Conservation (phyloP, 2,888 invertebrate species). For the Ethmia dodecea region DNA sequence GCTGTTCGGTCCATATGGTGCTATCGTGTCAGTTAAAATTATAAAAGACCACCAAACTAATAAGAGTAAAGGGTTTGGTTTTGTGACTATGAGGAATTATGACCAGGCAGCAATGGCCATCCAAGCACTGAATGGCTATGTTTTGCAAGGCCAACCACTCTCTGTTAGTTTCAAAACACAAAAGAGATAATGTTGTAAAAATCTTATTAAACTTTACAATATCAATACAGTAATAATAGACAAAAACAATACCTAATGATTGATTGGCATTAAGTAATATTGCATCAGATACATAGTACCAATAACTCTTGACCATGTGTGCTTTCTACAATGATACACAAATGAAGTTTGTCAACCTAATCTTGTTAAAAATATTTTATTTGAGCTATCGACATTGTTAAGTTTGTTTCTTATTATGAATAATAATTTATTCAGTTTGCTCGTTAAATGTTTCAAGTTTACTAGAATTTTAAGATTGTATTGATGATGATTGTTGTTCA, state of each 20-base stretch:
- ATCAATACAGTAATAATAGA: constrained; percentile 74
- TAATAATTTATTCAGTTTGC: constrained; percentile 78
- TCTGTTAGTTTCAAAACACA: constrained; percentile 76
- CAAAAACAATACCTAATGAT: constrained; percentile 53
- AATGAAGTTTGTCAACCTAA: constrained; percentile 62
- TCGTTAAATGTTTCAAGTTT: constrained; percentile 78
- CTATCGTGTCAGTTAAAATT: constrained; percentile 76
- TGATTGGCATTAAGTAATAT: constrained; percentile 59
- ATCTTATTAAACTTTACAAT: constrained; percentile 63
- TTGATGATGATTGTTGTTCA: constrained; percentile 72
- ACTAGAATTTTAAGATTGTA: constrained; percentile 74
- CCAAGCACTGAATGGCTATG: constrained; percentile 71
- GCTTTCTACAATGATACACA: constrained; percentile 46
- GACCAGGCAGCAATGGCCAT: constrained; percentile 76
- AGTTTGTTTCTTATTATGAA: constrained; percentile 75
- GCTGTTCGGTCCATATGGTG: constrained; percentile 75
- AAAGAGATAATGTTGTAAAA: constrained; percentile 72
- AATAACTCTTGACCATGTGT: constrained; percentile 33
- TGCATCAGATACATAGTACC: constrained; percentile 49
- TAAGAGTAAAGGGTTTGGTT: constrained; percentile 75
- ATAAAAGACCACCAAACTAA: constrained; percentile 75
- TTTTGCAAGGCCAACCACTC: constrained; percentile 67
- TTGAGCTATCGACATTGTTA: constrained; percentile 77
- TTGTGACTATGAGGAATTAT: constrained; percentile 76
- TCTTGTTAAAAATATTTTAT: constrained; percentile 74